Base-by-base conservation (phyloP, 1,140 invertebrate species). In the Heliconius eleuchia region DNA sequence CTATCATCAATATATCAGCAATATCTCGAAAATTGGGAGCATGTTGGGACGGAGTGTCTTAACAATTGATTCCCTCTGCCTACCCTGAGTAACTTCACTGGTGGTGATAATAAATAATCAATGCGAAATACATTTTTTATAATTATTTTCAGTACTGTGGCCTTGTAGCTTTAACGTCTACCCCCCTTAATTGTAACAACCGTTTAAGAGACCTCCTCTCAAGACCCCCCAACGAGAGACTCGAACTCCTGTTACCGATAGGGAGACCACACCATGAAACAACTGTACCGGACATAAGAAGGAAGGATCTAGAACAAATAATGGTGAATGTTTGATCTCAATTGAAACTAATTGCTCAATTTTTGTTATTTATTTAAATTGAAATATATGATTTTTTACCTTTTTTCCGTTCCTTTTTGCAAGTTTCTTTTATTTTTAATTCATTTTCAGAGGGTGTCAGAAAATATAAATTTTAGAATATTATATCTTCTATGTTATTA, bases 151-250 rank as follows among this genome's bases (percentile, higher is more conserved):
- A 98, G 97, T 96, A 97, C 87, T 97, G 97, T 74, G 98, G 98
- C 11, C 91, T 99, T 30, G 97, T 97, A 13, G 97, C 98, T 0
- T 94, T 99, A 27, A 98, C 97, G 1, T 98, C 97, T 4, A 99
- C 98, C 7, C 98, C 98, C 1, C 90, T 99, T 16, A 99, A 99
- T 89, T 98, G 98, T 91, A 98, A 98, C 2, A 96, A 97, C 5
- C 96, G 97, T 7, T 94, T 99, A 6, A 94, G 97, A 55, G 88
- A 94, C 37, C 93, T 99, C 19, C 95, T 99, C 1, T 94, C 95
- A 55, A 95, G 98, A 78, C 98, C 98, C 0, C 77, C 84, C 0
- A 97, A 97, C 87, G 98, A 99, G 91, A 98, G 98, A 85, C 94
- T 99, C 11, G 95, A 97, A 5, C 93, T 98, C 1, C 95, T 99